Conservation (phyloP, 2,113 vertebrate genomes). For the Ia io region DNA sequence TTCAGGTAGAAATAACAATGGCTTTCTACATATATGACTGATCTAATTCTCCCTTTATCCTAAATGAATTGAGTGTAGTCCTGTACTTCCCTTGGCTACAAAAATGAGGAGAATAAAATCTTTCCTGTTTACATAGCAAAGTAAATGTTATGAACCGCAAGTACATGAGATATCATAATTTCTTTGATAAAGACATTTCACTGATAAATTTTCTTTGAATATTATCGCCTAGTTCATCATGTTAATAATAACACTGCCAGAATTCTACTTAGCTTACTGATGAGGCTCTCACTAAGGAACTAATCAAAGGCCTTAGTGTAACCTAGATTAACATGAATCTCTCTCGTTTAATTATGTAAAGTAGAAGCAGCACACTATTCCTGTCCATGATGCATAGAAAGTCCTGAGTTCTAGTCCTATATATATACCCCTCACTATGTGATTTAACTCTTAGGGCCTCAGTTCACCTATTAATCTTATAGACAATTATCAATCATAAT, state of each 20-base stretch:
- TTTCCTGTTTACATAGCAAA: neutral
- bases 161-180: neutral
- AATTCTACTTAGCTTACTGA: neutral
- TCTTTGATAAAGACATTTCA: slow-evolving; percentile 31
- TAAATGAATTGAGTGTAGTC: neutral
- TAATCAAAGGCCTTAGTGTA: neutral
- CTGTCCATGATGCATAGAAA: neutral
- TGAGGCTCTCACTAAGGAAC: neutral
- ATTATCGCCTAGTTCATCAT: neutral
- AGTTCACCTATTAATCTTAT: neutral
- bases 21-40: neutral
- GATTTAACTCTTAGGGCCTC: neutral
- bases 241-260: neutral
- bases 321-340: neutral
- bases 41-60: neutral
- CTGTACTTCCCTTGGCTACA: neutral
- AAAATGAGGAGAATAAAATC: neutral
- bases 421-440: neutral
- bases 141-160: neutral
- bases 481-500: neutral
- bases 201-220: neutral
- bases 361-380: neutral
- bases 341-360: neutral
- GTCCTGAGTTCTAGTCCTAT: neutral
- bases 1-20: neutral